Evolutionary conservation across 2,797 vertebrate genomes (phyloP).

Genomic region (Scolopax rusticola): DNA sequence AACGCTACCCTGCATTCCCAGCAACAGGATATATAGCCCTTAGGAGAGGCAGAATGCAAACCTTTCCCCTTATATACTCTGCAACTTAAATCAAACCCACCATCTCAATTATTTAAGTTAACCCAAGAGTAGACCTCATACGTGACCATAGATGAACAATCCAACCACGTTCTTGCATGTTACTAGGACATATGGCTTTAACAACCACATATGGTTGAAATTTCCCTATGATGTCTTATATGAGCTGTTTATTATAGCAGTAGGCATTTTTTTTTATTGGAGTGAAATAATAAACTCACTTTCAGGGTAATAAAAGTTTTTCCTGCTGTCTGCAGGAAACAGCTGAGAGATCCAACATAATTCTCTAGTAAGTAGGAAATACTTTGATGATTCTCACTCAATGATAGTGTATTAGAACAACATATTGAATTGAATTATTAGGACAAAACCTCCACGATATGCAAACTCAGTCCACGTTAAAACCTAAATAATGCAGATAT

Average conservation of each 20-base stretch:
- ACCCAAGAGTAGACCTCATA: accelerated
- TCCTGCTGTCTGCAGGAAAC: background rate
- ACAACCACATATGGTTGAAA: background rate
- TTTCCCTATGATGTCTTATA: background rate
- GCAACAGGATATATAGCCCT: accelerated
- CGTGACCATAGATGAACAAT: accelerated
- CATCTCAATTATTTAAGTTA: background rate
- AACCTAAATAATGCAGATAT: background rate
- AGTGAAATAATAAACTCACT: background rate
- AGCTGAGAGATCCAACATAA: background rate
- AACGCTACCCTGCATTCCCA: accelerated
- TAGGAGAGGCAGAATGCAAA: accelerated
- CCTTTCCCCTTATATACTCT: accelerated
- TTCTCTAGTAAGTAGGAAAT: background rate
- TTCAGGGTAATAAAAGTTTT: background rate
- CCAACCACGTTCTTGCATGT: too few species aligned
- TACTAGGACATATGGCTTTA: accelerated
- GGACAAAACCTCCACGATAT: background rate
- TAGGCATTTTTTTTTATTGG: background rate
- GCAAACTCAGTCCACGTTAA: background rate
- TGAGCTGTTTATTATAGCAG: background rate
- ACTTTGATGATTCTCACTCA: background rate
- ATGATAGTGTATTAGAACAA: background rate
- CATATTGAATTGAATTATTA: too few species aligned
- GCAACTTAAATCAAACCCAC: accelerated